A percentile compares a stretch with the other conserved stretches of the same genome.
phyloP scores from a whole-genome alignment of 1,140 invertebrate species.

The Eurosta solidaginis region DNA sequence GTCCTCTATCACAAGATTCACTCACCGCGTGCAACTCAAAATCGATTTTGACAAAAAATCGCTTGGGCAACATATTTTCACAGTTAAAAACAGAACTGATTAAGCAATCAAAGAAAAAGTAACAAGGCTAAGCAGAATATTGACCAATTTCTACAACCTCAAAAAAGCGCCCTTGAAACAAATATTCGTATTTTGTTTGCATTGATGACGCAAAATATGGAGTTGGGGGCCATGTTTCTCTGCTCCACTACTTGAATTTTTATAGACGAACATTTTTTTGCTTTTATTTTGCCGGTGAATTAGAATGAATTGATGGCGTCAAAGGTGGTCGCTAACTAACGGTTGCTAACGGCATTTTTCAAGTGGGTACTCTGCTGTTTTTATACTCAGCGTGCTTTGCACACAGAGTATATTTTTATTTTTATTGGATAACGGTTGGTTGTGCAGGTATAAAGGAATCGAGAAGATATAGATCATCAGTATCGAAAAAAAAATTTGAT shows the following conservation, averaged over 20 bases:
- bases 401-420: no score
- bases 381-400: no score
- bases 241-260: background rate
- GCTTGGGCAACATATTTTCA: slow-evolving; percentile 42
- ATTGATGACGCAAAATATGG: background rate
- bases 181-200: background rate
- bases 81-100: background rate
- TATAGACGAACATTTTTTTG: background rate
- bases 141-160: no score
- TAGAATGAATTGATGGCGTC: background rate
- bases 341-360: slow-evolving; percentile 7
- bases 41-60: slow-evolving; percentile 46
- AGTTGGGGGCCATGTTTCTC: background rate
- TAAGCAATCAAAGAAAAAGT: background rate
- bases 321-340: background rate
- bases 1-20: background rate
- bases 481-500: no score
- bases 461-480: no score
- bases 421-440: no score
- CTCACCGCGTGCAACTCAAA: slow-evolving; percentile 50
- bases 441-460: no score
- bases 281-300: slow-evolving; percentile 22
- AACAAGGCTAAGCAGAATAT: no score
- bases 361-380: background rate
- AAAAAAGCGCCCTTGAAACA: background rate